These are phyloP conservation scores for Oryzias celebensis DNA, from an alignment of 2,113 vertebrate genomes.

Conservation along the genomic window DNA sequence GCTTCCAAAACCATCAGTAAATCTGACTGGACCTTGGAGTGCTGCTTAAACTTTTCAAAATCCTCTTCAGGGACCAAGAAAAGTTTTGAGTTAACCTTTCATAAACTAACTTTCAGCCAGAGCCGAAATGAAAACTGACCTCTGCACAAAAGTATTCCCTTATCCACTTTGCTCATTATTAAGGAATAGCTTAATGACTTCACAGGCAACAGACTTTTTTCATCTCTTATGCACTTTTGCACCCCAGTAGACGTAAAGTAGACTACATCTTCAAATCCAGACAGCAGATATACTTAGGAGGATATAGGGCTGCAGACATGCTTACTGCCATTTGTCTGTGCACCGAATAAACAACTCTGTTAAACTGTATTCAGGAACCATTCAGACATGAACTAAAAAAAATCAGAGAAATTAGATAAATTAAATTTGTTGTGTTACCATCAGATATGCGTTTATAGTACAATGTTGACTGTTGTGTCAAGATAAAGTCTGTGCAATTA, in stretches of 20 bases:
- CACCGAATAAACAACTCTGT: conserved; percentile 1
- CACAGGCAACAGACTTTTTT: conserved; percentile 13
- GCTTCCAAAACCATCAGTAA: background rate
- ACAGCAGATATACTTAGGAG: background rate
- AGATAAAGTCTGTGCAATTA: conserved; percentile 15
- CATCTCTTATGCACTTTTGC: conserved; percentile 9
- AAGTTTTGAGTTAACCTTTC: conserved; percentile 20
- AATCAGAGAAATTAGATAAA: background rate
- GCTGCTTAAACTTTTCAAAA: conserved; percentile 7
- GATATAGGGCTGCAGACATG: background rate
- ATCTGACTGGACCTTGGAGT: background rate
- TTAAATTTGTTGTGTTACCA: background rate
- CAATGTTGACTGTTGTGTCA: background rate
- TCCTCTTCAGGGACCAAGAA: background rate
- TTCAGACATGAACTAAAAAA: too few species aligned
- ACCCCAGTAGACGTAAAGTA: conserved; percentile 24
- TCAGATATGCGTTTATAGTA: background rate
- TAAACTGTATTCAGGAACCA: background rate
- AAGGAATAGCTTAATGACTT: conserved; percentile 45
- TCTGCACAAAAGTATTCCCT: conserved; percentile 39
- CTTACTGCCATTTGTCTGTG: background rate
- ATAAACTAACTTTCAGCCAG: background rate
- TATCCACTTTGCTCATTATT: conserved; percentile 53
- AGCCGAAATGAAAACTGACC: conserved; percentile 20
- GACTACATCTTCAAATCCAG: conserved; percentile 3